Conservation (phyloP, 2,888 invertebrate genomes). For the Pardosa pseudoannulata region DNA sequence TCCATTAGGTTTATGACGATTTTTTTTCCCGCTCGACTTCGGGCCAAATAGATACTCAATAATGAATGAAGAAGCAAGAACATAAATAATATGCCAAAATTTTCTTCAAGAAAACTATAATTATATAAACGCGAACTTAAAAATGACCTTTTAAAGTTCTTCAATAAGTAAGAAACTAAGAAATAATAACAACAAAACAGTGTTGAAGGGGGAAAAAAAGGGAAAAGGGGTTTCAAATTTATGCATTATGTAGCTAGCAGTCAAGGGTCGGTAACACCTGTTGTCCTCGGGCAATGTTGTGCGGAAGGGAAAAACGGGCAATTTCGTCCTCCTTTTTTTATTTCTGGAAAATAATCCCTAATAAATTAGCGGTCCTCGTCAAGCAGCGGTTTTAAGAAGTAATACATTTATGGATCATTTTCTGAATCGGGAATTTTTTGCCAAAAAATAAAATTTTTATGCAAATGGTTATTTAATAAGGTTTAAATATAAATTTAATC, state of each 20-base stretch:
- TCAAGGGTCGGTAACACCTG: constrained; percentile 67
- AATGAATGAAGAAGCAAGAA: constrained; percentile 68
- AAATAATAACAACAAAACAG: constrained; percentile 53
- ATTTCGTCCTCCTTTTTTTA: not conserved
- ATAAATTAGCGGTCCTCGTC: not conserved
- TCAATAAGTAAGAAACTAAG: constrained; percentile 64
- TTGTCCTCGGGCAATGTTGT: constrained; percentile 44
- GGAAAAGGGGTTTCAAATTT: constrained; percentile 51
- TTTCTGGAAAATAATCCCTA: not conserved
- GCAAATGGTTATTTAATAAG: not conserved
- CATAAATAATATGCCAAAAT: constrained; percentile 65
- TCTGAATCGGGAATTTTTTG: not conserved
- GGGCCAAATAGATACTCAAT: constrained; percentile 53
- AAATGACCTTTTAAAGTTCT: constrained; percentile 72
- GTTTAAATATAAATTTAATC: not conserved
- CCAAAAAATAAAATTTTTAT: not conserved
- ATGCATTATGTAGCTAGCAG: constrained; percentile 61
- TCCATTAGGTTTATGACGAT: constrained; percentile 70
- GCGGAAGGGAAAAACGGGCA: constrained; percentile 28
- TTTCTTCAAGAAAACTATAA: constrained; percentile 66
- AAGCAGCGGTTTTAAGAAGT: not conserved
- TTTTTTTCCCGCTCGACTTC: constrained; percentile 58
- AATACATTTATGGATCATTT: not conserved
- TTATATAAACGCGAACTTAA: constrained; percentile 70
- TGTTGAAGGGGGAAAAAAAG: constrained; percentile 18